Conservation (phyloP, 2,888 invertebrate species). For the Amorpha juglandis region DNA sequence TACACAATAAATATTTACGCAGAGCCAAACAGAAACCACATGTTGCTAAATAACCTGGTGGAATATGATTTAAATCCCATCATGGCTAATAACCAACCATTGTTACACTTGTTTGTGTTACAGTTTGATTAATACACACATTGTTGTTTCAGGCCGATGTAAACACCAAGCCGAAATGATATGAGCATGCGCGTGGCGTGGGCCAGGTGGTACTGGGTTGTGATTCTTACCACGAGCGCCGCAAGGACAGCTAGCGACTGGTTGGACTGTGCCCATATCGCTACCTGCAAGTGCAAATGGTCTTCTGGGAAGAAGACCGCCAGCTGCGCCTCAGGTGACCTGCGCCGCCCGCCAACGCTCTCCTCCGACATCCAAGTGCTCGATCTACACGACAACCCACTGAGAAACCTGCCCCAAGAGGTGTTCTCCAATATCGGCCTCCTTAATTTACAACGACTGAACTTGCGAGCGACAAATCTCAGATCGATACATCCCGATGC, state of each 20-base stretch:
- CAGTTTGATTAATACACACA: slow-evolving; percentile 58
- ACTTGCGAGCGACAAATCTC: slow-evolving; percentile 90
- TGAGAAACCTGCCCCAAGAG: slow-evolving; percentile 89
- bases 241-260: slow-evolving; percentile 87
- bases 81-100: slow-evolving; percentile 34
- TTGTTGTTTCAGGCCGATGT: slow-evolving; percentile 81
- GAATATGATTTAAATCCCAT: slow-evolving; percentile 50
- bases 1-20: slow-evolving; percentile 47
- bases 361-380: slow-evolving; percentile 87
- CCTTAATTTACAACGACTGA: slow-evolving; percentile 93
- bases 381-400: slow-evolving; percentile 92
- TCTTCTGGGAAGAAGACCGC: slow-evolving; percentile 95
- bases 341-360: slow-evolving; percentile 89
- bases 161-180: slow-evolving; percentile 80
- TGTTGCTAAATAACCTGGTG: slow-evolving; percentile 45
- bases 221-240: slow-evolving; percentile 79
- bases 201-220: slow-evolving; percentile 83
- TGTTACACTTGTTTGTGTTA: slow-evolving; percentile 57
- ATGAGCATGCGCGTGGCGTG: slow-evolving; percentile 84
- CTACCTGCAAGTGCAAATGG: slow-evolving; percentile 96
- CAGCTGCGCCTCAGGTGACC: slow-evolving; percentile 91
- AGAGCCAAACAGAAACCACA: slow-evolving; percentile 49
- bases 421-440: slow-evolving; percentile 91
- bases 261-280: slow-evolving; percentile 93
- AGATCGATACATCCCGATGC: slow-evolving; percentile 91